Percentiles rank a stretch among this genome's conserved stretches.
phyloP scores from a whole-genome alignment of 92 coral and sea anemone genomes.

The Actinostola sp. region DNA sequence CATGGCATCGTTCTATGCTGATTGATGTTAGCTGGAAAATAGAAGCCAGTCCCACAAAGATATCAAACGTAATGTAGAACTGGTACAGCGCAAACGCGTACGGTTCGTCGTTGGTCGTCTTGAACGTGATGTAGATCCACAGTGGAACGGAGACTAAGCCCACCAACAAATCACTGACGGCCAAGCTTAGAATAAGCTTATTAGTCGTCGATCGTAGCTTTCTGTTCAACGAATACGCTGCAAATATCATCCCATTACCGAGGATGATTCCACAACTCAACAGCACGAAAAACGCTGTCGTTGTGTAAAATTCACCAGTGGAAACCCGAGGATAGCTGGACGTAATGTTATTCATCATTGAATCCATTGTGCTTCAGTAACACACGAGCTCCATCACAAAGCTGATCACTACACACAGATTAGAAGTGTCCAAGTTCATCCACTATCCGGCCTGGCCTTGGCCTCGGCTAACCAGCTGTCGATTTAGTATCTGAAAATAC shows the following conservation, averaged over 20 bases:
- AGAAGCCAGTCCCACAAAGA: slow-evolving; percentile 89
- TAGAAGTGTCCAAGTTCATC: too few species aligned
- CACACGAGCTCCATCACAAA: too few species aligned
- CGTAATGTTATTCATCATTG: too few species aligned
- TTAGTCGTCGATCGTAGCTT: slow-evolving; percentile 35
- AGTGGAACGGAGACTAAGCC: slow-evolving; percentile 27
- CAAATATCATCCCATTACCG: slow-evolving; percentile 74
- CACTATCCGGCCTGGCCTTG: too few species aligned
- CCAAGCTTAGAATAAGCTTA: slow-evolving; percentile 24
- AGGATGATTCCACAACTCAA: slow-evolving; percentile 38
- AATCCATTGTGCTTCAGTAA: too few species aligned
- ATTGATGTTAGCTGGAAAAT: slow-evolving; percentile 88
- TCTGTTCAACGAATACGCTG: slow-evolving; percentile 68
- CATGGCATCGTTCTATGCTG: slow-evolving; percentile 88
- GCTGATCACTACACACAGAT: too few species aligned
- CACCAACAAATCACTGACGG: slow-evolving; percentile 33
- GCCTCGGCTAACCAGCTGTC: too few species aligned
- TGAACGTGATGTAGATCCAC: slow-evolving; percentile 24
- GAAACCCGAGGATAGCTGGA: background rate
- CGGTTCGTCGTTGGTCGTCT: background rate
- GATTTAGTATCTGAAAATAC: too few species aligned
- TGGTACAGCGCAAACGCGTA: slow-evolving; percentile 21
- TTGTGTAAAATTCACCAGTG: background rate
- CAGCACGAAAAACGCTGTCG: background rate
- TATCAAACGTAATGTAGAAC: slow-evolving; percentile 87